Percentiles rank a stretch among this genome's conserved stretches.
Conservation (phyloP, 2,113 vertebrate genomes). For the Corydoras sp. region DNA sequence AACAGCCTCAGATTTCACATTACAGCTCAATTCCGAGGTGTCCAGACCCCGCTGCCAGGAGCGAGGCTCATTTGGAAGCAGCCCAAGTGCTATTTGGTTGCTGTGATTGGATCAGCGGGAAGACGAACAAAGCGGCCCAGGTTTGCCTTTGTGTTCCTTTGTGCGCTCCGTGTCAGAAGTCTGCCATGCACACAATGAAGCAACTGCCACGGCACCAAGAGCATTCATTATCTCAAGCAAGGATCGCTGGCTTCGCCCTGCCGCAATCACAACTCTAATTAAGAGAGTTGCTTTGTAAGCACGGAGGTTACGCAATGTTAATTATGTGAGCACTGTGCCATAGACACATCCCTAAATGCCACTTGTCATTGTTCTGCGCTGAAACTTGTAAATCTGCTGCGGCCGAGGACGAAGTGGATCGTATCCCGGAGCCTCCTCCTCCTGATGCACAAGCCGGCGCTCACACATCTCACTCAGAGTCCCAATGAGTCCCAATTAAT, state of each 20-base stretch:
- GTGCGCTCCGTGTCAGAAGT: slow-evolving; percentile 64
- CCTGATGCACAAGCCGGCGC: too few species aligned
- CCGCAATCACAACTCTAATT: slow-evolving; percentile 69
- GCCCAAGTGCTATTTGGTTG: slow-evolving; percentile 59
- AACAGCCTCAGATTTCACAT: slow-evolving; percentile 44
- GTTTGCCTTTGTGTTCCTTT: slow-evolving; percentile 59
- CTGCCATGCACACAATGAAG: slow-evolving; percentile 56
- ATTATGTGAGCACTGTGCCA: slow-evolving; percentile 51
- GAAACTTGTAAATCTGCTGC: slow-evolving; percentile 31
- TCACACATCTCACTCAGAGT: too few species aligned
- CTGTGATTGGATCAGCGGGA: slow-evolving; percentile 58
- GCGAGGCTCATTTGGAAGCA: slow-evolving; percentile 45
- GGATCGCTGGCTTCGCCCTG: slow-evolving; percentile 59
- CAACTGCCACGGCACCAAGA: slow-evolving; percentile 47
- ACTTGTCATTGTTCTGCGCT: slow-evolving; percentile 47
- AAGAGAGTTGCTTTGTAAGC: slow-evolving; percentile 70
- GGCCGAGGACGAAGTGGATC: background rate
- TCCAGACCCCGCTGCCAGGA: slow-evolving; percentile 6
- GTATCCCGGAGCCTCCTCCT: background rate
- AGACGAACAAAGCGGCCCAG: slow-evolving; percentile 59
- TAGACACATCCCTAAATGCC: slow-evolving; percentile 56
- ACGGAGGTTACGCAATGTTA: slow-evolving; percentile 64
- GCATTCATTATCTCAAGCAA: slow-evolving; percentile 58
- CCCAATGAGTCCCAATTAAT: too few species aligned
- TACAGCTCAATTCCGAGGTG: slow-evolving; percentile 38